Conservation (phyloP, 2,113 vertebrate species). For the Rhegmatorhina hoffmannsi region DNA sequence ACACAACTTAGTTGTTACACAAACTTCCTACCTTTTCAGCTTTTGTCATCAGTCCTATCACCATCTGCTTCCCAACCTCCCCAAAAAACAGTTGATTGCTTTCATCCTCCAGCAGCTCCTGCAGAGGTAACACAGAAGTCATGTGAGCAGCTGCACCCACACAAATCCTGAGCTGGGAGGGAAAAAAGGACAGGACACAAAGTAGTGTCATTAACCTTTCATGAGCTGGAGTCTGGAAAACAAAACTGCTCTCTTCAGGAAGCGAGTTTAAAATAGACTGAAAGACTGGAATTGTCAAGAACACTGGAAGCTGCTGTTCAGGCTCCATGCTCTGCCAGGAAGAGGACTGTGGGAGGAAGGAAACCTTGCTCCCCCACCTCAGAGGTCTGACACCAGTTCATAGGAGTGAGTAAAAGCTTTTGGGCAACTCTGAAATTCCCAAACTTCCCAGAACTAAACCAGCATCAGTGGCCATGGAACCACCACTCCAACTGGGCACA, state of each 20-base stretch:
- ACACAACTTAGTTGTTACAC: neutral
- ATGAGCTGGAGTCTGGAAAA: neutral
- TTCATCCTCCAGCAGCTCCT: slow-evolving; percentile 89
- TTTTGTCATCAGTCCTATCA: slow-evolving; percentile 90
- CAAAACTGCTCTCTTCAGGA: neutral
- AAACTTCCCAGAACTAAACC: neutral
- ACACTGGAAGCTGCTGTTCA: neutral
- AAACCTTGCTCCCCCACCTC: neutral
- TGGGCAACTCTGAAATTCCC: neutral
- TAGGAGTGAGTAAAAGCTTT: neutral
- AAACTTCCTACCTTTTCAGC: slow-evolving; percentile 88
- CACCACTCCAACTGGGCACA: neutral
- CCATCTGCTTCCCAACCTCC: slow-evolving; percentile 96
- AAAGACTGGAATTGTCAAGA: neutral
- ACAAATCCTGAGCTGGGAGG: neutral
- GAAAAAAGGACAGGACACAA: neutral
- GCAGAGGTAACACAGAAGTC: slow-evolving; percentile 4
- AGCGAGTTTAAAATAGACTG: neutral
- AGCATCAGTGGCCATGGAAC: neutral
- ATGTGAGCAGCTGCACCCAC: neutral
- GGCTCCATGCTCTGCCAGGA: neutral
- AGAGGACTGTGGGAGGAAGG: neutral
- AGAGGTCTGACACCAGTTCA: neutral
- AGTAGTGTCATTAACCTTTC: neutral
- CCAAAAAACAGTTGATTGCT: slow-evolving; percentile 91